These are phyloP conservation scores for Diaperis boleti DNA, from an alignment of 2,888 invertebrate species.

Conservation along the genomic window DNA sequence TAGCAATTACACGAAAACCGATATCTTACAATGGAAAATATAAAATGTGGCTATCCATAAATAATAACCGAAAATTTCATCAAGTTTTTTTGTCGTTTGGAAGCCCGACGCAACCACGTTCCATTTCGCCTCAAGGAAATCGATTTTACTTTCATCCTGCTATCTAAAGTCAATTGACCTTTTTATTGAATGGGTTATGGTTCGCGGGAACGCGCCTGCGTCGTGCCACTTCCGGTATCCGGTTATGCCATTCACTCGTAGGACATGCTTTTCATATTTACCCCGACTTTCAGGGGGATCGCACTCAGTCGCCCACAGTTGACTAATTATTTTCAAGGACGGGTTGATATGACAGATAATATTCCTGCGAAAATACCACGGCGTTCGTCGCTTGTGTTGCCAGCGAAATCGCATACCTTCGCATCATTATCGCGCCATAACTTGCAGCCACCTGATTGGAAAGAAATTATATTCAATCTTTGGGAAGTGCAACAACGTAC, in stretches of 20 bases:
- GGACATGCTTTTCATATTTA: conserved; percentile 43
- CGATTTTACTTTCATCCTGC: conserved; percentile 58
- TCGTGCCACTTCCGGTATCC: conserved; percentile 46
- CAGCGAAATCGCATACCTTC: too few relatives aligned
- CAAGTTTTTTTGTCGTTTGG: conserved; percentile 48
- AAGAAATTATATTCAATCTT: too few relatives aligned
- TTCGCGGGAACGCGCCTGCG: conserved; percentile 49
- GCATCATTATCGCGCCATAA: too few relatives aligned
- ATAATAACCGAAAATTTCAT: conserved; percentile 52
- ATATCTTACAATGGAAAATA: conserved; percentile 41
- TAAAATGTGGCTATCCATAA: conserved; percentile 43
- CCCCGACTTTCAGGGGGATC: conserved; percentile 10
- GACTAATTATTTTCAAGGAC: conserved; percentile 4
- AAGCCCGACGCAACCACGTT: conserved; percentile 51
- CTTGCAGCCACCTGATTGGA: too few relatives aligned
- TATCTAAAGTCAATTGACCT: conserved; percentile 59
- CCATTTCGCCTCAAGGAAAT: conserved; percentile 57
- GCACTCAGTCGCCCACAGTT: conserved; percentile 6
- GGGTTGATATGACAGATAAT: not conserved
- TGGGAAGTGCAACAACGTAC: too few relatives aligned
- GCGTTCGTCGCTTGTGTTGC: not conserved
- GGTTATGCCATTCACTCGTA: conserved; percentile 44
- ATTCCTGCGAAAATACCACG: not conserved
- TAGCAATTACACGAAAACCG: conserved; percentile 43
- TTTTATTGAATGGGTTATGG: conserved; percentile 59